phyloP scores from a whole-genome alignment of 2,113 vertebrate genomes.

The Hippocampus barbouri region DNA sequence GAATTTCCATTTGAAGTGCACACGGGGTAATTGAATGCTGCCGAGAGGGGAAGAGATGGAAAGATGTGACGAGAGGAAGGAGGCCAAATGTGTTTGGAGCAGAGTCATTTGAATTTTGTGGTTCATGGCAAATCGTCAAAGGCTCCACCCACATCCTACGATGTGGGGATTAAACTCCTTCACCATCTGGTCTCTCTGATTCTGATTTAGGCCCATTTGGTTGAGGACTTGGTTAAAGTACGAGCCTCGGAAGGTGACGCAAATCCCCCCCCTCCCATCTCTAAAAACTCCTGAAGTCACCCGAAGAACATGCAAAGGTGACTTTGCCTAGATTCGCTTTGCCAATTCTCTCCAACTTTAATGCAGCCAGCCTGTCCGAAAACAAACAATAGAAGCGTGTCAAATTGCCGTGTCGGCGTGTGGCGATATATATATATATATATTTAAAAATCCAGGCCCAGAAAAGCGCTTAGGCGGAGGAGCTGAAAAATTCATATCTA shows the following conservation, averaged over 20 bases:
- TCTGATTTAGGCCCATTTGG: background rate
- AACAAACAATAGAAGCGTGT: background rate
- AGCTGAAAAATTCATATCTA: conserved; percentile 43
- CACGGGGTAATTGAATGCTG: background rate
- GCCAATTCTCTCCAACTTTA: background rate
- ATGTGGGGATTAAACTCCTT: background rate
- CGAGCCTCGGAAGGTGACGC: no score
- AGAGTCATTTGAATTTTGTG: background rate
- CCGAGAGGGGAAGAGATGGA: background rate
- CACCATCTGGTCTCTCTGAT: background rate
- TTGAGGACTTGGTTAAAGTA: no score
- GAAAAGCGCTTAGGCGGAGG: conserved; percentile 18
- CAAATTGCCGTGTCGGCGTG: background rate
- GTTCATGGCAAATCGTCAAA: background rate
- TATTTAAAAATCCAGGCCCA: conserved; percentile 1
- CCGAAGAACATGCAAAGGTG: background rate
- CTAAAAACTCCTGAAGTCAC: no score
- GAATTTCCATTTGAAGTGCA: background rate
- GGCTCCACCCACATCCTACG: background rate
- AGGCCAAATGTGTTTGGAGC: background rate
- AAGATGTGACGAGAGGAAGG: background rate
- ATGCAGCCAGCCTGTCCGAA: background rate
- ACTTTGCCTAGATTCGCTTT: background rate
- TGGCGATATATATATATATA: background rate
- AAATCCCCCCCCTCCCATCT: no score